These are phyloP conservation scores for Papilio elwesi DNA, from an alignment of 2,888 invertebrate genomes.

Conservation along the genomic window DNA sequence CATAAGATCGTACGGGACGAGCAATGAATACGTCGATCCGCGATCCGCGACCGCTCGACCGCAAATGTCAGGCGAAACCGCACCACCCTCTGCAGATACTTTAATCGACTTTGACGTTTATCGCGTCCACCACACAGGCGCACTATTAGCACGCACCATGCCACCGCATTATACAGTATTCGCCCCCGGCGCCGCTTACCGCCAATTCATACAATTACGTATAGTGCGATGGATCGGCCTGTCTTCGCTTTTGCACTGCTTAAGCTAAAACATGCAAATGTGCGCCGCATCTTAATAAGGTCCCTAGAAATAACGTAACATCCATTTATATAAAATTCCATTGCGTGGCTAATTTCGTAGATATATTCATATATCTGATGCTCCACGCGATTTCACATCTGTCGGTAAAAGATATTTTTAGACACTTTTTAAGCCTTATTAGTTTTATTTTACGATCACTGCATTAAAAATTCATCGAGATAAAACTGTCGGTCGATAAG, in stretches of 20 bases:
- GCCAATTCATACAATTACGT: slow-evolving; percentile 62
- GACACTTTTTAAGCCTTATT: slow-evolving; percentile 3
- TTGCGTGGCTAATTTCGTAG: background rate
- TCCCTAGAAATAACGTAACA: slow-evolving; percentile 29
- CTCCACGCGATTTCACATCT: background rate
- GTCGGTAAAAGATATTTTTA: background rate
- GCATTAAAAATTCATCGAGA: slow-evolving; percentile 22
- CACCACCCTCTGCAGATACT: slow-evolving; percentile 39
- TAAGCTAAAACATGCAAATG: slow-evolving; percentile 29
- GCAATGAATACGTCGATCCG: slow-evolving; percentile 18
- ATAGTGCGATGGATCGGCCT: slow-evolving; percentile 46
- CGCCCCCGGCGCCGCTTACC: slow-evolving; percentile 58
- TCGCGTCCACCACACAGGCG: slow-evolving; percentile 59
- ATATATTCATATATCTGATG: background rate
- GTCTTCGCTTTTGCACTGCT: slow-evolving; percentile 42
- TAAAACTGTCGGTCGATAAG: slow-evolving; percentile 25
- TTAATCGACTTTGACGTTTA: slow-evolving; percentile 63
- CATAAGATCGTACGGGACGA: slow-evolving; percentile 31
- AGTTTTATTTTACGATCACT: slow-evolving; percentile 8
- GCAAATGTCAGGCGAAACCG: slow-evolving; percentile 32
- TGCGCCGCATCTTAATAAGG: slow-evolving; percentile 27
- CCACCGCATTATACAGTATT: slow-evolving; percentile 54
- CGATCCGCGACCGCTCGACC: slow-evolving; percentile 9
- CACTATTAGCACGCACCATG: slow-evolving; percentile 53
- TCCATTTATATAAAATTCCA: slow-evolving; percentile 11